phyloP scores from a whole-genome alignment of 1,140 invertebrate species.

The Elymnias hypermnestra region DNA sequence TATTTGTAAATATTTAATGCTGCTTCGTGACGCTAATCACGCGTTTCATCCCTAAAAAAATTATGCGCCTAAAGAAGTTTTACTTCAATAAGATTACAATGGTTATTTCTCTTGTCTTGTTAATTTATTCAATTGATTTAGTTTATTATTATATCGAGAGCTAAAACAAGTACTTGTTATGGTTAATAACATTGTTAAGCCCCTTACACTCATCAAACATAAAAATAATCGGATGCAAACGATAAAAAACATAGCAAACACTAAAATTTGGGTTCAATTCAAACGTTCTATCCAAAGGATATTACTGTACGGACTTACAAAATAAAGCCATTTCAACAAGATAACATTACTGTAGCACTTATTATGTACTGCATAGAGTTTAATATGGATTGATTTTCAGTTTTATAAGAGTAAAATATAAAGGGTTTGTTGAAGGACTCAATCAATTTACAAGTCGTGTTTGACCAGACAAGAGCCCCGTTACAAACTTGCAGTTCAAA shows the following conservation, averaged over 20 bases:
- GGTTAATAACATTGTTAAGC: too few relatives aligned
- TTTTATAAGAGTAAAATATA: slow-evolving; percentile 10
- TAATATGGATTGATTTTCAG: slow-evolving; percentile 14
- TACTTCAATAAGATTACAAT: too few relatives aligned
- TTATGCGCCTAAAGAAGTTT: too few relatives aligned
- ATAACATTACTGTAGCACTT: slow-evolving; percentile 10
- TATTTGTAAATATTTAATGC: too few relatives aligned
- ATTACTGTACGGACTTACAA: slow-evolving; percentile 34
- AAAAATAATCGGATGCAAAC: slow-evolving; percentile 23
- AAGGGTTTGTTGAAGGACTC: slow-evolving; percentile 37
- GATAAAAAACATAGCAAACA: slow-evolving; percentile 47
- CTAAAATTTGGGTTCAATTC: slow-evolving; percentile 46
- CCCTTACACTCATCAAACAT: slow-evolving; percentile 14
- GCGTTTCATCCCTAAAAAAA: too few relatives aligned
- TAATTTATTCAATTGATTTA: too few relatives aligned
- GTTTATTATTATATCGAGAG: too few relatives aligned
- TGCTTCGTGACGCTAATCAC: too few relatives aligned
- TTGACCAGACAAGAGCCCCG: slow-evolving; percentile 49
- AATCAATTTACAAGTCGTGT: slow-evolving; percentile 64
- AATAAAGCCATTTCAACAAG: slow-evolving; percentile 1
- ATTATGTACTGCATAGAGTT: slow-evolving; percentile 14
- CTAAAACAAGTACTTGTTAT: too few relatives aligned
- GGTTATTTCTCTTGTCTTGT: too few relatives aligned
- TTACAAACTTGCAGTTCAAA: slow-evolving; percentile 29
- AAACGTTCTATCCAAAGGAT: slow-evolving; percentile 48